A percentile compares a stretch with the other conserved stretches of the same genome.
Conservation (phyloP, 2,888 invertebrate species). For the Parelbella ahira region DNA sequence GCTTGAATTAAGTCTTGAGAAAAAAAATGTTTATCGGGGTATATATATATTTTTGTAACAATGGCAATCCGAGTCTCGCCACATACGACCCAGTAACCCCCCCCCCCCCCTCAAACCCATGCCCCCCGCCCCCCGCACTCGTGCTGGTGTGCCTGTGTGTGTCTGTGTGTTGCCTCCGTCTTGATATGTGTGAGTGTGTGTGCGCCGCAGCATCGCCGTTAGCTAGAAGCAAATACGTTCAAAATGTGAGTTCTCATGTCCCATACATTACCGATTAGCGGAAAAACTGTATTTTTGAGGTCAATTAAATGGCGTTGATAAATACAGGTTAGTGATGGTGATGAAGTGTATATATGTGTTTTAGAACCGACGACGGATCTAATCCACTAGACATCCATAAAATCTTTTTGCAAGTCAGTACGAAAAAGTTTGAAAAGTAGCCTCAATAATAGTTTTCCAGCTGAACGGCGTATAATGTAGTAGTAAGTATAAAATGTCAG, state of each 20-base stretch:
- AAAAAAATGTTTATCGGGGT: too few species aligned
- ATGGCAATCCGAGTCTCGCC: slow-evolving; percentile 52
- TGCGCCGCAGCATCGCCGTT: slow-evolving; percentile 69
- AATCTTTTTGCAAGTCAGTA: too few species aligned
- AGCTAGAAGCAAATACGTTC: slow-evolving; percentile 76
- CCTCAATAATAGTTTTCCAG: slow-evolving; percentile 16
- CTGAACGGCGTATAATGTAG: slow-evolving; percentile 17
- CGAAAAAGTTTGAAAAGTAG: neutral
- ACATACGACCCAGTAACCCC: too few species aligned
- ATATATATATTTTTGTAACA: slow-evolving; percentile 41
- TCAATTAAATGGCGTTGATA: too few species aligned
- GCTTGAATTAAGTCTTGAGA: too few species aligned
- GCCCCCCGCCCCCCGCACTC: slow-evolving; percentile 52
- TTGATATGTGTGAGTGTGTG: slow-evolving; percentile 78
- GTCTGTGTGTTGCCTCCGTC: slow-evolving; percentile 73
- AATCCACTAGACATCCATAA: too few species aligned
- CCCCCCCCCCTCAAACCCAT: too few species aligned
- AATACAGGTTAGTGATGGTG: too few species aligned
- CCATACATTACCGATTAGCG: slow-evolving; percentile 28
- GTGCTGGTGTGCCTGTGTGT: slow-evolving; percentile 68
- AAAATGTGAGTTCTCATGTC: slow-evolving; percentile 60
- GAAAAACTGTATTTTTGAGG: slow-evolving; percentile 28
- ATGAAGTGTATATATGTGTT: too few species aligned
- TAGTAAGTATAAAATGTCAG: slow-evolving; percentile 20
- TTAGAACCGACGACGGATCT: too few species aligned